Evolutionary conservation across 2,797 vertebrate species (phyloP), one percentile per base, ranked within the genome.

Genomic region (Acrossocheilus wenchowensis): DNA sequence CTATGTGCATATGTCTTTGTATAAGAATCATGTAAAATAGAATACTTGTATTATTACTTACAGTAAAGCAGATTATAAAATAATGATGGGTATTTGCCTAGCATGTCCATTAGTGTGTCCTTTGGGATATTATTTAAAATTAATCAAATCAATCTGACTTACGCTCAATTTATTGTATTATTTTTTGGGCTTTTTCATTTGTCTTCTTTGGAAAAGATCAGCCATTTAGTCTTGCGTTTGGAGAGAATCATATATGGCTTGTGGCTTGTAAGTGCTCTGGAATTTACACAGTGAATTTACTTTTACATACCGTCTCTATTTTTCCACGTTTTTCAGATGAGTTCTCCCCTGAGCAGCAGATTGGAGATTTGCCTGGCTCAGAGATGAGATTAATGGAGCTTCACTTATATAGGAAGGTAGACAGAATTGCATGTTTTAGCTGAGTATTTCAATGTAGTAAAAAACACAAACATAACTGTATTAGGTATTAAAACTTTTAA

Each of bases 331-430:
- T 91, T 50, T 84, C 89, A 30, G 92, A 92, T 77, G 93, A 91
- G 66, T 91, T 96, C 14, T 90, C 90, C 10, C 26, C 85, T 57
- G 92, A 95, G 88, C 93, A 91, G 78, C 94, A 92, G 81, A 94
- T 95, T 79, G 94, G 93, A 45, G 90, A 89, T 83, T 86, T 96
- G 15, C 88, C 93, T 52, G 88, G 83, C 45, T 85, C 92, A 81
- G 92, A 91, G 2, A 93, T 88, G 72, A 91, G 85, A 85, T 93
- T 95, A 77, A 78, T 95, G 89, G 95, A 95, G 90, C 90, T 96
- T 73, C 88, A 94, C 26, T 89, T 96, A 81, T 93, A 88, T 91
- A 95, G 93, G 93, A 94, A 41, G 90, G 94, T 95, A 52, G 66
- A 85, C 75, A 43, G 15, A 84, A 78, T 78, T 62, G 15, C 6